Percentiles rank a stretch among this genome's conserved stretches.
Conservation (phyloP, 1,140 invertebrate species). For the Macrostomum lignano region DNA sequence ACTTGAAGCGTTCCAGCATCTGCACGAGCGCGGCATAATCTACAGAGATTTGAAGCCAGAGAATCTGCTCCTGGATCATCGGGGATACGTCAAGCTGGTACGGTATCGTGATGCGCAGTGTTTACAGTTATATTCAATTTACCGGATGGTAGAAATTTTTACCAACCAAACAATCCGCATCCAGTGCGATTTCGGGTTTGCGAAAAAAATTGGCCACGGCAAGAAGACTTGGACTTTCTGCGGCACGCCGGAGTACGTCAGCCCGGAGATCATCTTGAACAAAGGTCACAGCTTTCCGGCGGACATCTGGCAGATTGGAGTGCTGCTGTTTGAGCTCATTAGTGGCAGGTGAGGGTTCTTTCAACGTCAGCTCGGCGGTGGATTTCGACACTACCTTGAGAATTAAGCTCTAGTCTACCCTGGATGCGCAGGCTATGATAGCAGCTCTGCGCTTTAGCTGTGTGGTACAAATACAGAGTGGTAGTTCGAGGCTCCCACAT, state of each 20-base stretch:
- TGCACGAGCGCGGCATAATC: conserved; percentile 2
- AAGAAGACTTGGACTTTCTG: conserved; percentile 76
- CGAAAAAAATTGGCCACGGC: conserved; percentile 45
- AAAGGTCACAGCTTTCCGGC: conserved; percentile 88
- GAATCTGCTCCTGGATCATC: conserved; percentile 16
- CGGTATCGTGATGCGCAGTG: too few relatives aligned
- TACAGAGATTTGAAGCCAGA: conserved; percentile 26
- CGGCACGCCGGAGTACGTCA: conserved; percentile 57
- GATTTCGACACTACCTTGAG: too few relatives aligned
- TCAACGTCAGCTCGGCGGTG: too few relatives aligned
- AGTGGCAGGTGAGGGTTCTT: too few relatives aligned
- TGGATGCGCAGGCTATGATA: too few relatives aligned
- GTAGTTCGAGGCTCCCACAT: too few relatives aligned
- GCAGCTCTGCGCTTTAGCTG: too few relatives aligned
- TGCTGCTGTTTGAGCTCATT: conserved; percentile 86
- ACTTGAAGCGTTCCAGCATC: conserved; percentile 4
- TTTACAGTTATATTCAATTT: too few relatives aligned
- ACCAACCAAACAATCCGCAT: too few relatives aligned
- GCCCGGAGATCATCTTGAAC: conserved; percentile 36
- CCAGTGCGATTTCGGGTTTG: conserved; percentile 95
- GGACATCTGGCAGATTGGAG: conserved; percentile 99
- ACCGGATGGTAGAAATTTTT: too few relatives aligned
- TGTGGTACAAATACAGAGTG: too few relatives aligned
- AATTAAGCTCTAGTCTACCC: too few relatives aligned
- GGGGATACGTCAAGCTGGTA: conserved; percentile 77